Percentiles rank a stretch among this genome's conserved stretches.
Conservation (phyloP, 2,113 vertebrate species). For the Platanista minor region DNA sequence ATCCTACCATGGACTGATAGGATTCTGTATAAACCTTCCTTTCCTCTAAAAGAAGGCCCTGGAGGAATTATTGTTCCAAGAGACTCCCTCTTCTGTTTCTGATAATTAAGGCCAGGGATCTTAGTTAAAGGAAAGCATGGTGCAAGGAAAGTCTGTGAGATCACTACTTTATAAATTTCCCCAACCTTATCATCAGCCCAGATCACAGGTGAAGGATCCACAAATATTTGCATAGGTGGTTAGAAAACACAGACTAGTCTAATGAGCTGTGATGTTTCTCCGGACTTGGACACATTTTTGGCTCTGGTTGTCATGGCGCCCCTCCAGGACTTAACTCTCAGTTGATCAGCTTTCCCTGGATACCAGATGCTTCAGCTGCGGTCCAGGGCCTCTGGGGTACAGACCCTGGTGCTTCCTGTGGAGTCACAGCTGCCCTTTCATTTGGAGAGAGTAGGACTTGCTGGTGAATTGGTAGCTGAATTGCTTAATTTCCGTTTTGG, state of each 20-base stretch:
- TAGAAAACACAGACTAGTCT: neutral
- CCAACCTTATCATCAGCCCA: neutral
- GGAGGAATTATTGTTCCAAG: neutral
- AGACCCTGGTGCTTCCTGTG: neutral
- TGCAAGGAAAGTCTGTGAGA: neutral
- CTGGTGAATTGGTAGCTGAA: neutral
- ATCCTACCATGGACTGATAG: neutral
- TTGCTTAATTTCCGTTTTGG: conserved; percentile 17
- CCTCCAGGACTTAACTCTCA: conserved; percentile 36
- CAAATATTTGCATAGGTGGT: conserved; percentile 46
- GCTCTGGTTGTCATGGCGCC: neutral
- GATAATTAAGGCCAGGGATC: neutral
- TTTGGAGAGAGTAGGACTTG: neutral
- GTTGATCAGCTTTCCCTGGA: neutral
- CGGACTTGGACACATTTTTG: conserved; percentile 43
- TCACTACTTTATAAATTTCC: neutral
- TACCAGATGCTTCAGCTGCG: conserved; percentile 45
- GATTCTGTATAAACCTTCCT: neutral
- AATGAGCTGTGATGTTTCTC: conserved; percentile 20
- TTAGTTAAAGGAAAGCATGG: neutral
- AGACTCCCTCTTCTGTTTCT: neutral
- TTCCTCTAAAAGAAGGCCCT: neutral
- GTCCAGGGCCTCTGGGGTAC: neutral
- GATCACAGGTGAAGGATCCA: neutral
- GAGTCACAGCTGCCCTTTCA: neutral